phyloP scores from a whole-genome alignment of 2,113 vertebrate species.

The Formicarius rufipectus region DNA sequence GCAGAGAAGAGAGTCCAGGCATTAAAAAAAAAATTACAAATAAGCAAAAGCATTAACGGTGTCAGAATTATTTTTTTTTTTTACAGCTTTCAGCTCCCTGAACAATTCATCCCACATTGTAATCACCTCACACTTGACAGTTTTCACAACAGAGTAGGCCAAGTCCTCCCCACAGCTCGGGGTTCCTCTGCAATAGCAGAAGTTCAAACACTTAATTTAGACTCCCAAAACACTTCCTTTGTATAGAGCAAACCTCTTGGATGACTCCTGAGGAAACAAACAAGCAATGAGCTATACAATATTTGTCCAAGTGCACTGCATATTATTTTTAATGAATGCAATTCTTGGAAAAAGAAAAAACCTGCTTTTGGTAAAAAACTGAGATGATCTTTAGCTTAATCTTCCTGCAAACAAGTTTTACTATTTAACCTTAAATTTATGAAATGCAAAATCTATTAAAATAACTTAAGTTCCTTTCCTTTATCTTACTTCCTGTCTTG shows the following conservation, averaged over 20 bases:
- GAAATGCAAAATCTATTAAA: not conserved
- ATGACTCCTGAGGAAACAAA: not conserved
- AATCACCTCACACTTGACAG: not conserved
- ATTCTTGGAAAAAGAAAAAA: not conserved
- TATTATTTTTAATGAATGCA: not conserved
- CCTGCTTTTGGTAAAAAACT: not conserved
- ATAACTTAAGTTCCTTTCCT: not conserved
- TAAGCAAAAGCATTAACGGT: not conserved
- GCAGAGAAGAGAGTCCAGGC: not conserved
- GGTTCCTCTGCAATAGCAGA: not conserved
- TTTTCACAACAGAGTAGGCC: slow-evolving; percentile 5
- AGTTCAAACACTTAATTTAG: not conserved
- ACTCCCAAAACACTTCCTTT: not conserved
- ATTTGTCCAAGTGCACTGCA: not conserved
- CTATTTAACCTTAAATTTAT: not conserved
- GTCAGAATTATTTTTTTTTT: not conserved
- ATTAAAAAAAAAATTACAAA: not conserved
- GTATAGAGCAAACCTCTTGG: not conserved
- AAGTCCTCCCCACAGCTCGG: not conserved
- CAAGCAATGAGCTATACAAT: not conserved
- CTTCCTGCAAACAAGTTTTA: not conserved
- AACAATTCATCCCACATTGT: not conserved
- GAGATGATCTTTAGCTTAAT: not conserved
- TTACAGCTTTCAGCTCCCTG: not conserved
- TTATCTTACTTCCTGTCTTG: not conserved